A percentile compares a stretch with the other conserved stretches of the same genome.
Evolutionary conservation across 1,140 invertebrate species (phyloP).

Genomic region (Trachelipus rathkii): DNA sequence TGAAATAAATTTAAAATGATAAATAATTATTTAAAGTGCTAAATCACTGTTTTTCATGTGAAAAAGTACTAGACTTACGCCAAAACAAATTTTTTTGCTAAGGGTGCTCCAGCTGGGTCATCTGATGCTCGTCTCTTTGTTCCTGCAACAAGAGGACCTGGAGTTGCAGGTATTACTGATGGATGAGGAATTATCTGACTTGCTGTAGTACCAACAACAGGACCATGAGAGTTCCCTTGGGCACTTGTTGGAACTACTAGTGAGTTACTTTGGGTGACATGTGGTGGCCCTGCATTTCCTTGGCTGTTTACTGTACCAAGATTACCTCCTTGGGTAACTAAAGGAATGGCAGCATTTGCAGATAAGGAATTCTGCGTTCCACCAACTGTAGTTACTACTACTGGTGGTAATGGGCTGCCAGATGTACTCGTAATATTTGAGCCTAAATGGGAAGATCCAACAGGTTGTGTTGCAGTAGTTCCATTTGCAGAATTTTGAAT

Average conservation of each 20-base stretch:
- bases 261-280: not conserved
- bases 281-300: not conserved
- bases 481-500: slow-evolving; percentile 60
- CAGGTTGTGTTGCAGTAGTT: slow-evolving; percentile 3
- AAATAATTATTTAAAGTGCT: too few species aligned
- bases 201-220: not conserved
- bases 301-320: not conserved
- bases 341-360: not conserved
- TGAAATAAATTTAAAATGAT: too few species aligned
- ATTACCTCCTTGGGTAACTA: not conserved
- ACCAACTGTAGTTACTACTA: slow-evolving; percentile 26
- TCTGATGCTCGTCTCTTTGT: slow-evolving; percentile 71
- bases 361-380: slow-evolving; percentile 20
- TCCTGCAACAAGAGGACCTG: slow-evolving; percentile 48
- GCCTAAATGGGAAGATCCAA: not conserved
- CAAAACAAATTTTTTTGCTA: slow-evolving; percentile 70
- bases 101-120: slow-evolving; percentile 57
- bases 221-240: not conserved
- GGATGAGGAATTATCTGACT: not conserved
- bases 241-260: not conserved
- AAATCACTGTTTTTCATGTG: too few species aligned
- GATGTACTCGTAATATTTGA: not conserved
- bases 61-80: slow-evolving; percentile 29
- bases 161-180: slow-evolving; percentile 42
- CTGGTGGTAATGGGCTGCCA: not conserved